Evolutionary conservation across 2,113 vertebrate species (phyloP).

Genomic region (Halcyon senegalensis): DNA sequence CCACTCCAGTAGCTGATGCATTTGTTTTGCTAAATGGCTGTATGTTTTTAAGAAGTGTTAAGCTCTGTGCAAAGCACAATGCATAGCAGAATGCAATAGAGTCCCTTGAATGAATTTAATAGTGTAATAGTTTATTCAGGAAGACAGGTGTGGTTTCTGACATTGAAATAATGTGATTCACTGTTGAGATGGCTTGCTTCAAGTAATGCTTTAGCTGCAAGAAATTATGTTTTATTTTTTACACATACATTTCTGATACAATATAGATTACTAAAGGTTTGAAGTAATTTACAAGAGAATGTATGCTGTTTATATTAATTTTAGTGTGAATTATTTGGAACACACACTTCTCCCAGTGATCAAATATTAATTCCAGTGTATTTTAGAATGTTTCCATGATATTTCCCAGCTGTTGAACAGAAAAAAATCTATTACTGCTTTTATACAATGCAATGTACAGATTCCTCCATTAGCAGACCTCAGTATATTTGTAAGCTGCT

Average conservation of each 20-base stretch:
- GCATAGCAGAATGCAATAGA: neutral
- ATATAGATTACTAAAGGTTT: neutral
- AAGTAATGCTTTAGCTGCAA: neutral
- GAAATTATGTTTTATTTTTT: neutral
- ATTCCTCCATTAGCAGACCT: neutral
- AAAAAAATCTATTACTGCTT: neutral
- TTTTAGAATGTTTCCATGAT: neutral
- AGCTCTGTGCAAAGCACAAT: conserved; percentile 4
- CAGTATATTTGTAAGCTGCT: neutral
- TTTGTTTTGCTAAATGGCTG: conserved; percentile 56
- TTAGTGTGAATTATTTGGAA: conserved; percentile 3
- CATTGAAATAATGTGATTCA: neutral
- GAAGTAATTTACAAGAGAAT: neutral
- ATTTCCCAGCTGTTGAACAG: neutral
- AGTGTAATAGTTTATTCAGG: neutral
- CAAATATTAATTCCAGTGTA: neutral
- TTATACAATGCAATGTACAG: neutral
- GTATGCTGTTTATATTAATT: neutral
- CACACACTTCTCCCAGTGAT: neutral
- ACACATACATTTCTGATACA: neutral
- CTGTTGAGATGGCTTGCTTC: neutral
- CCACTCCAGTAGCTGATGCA: neutral
- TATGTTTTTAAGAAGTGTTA: neutral
- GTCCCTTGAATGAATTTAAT: neutral
- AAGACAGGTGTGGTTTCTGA: conserved; percentile 2